Evolutionary conservation across 2,888 invertebrate species (phyloP).

Genomic region (Julus scandinavius): DNA sequence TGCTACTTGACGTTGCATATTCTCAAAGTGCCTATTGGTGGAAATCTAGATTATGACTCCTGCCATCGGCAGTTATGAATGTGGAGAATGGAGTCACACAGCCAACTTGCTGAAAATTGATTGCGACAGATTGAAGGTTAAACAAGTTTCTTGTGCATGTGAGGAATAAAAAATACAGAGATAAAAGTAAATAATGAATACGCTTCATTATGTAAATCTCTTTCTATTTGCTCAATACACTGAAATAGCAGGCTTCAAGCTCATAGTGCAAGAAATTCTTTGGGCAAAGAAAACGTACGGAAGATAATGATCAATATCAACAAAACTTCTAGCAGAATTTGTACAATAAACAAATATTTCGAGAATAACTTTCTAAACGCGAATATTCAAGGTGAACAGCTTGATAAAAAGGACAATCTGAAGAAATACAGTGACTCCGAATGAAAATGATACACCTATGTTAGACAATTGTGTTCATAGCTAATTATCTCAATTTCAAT

Average conservation of each 20-base stretch:
- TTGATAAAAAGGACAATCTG: no score
- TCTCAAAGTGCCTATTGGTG: neutral
- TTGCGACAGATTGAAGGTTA: neutral
- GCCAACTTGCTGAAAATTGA: neutral
- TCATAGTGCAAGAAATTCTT: no score
- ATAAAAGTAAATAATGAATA: constrained; percentile 15
- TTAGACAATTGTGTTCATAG: no score
- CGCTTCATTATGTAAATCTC: constrained; percentile 2
- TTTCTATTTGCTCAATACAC: neutral
- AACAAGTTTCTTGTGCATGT: neutral
- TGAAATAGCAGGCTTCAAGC: neutral
- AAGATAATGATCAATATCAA: no score
- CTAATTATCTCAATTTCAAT: no score
- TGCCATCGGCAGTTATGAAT: neutral
- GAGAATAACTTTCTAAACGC: no score
- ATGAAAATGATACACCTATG: no score
- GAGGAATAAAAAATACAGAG: neutral
- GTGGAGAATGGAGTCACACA: neutral
- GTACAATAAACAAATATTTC: no score
- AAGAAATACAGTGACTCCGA: no score
- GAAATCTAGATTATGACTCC: constrained; percentile 25
- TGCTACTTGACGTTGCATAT: neutral
- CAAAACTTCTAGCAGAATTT: no score
- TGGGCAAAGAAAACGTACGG: no score
- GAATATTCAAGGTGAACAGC: no score